These are phyloP conservation scores for Spinus olivaceus DNA, from an alignment of 2,797 vertebrate species.

Conservation along the genomic window DNA sequence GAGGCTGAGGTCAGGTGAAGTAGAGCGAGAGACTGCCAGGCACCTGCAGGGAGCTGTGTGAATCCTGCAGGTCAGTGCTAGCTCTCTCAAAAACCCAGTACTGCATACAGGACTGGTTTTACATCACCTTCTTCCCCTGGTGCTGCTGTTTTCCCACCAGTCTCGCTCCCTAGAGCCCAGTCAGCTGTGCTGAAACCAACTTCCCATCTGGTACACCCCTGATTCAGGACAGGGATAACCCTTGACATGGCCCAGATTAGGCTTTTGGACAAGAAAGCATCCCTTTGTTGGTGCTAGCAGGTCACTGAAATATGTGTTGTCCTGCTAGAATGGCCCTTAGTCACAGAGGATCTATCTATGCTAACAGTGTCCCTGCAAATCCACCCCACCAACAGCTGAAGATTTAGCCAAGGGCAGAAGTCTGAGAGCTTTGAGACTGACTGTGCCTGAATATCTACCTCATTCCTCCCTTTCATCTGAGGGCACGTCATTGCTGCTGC, in stretches of 20 bases:
- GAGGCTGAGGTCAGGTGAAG: background rate
- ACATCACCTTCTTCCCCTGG: background rate
- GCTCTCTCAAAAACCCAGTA: background rate
- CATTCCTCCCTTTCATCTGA: background rate
- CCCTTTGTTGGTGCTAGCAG: background rate
- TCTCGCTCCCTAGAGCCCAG: background rate
- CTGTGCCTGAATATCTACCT: background rate
- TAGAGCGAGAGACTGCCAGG: background rate
- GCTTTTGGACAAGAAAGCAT: background rate
- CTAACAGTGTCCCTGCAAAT: background rate
- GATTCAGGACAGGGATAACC: background rate
- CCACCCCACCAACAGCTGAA: background rate
- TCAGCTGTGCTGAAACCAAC: background rate
- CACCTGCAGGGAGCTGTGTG: rapidly evolving
- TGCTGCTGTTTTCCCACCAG: background rate
- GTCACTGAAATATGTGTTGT: background rate
- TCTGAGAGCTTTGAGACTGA: background rate
- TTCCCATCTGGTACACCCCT: background rate
- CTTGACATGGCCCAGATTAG: background rate
- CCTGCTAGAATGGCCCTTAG: background rate
- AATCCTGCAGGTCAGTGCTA: background rate
- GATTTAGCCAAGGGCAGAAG: background rate
- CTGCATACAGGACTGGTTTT: background rate
- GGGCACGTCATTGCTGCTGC: background rate
- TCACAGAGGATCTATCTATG: background rate